Percentiles rank a stretch among this genome's conserved stretches.
phyloP scores from a whole-genome alignment of 2,888 invertebrate species.

The Phanerotoma sp. region DNA sequence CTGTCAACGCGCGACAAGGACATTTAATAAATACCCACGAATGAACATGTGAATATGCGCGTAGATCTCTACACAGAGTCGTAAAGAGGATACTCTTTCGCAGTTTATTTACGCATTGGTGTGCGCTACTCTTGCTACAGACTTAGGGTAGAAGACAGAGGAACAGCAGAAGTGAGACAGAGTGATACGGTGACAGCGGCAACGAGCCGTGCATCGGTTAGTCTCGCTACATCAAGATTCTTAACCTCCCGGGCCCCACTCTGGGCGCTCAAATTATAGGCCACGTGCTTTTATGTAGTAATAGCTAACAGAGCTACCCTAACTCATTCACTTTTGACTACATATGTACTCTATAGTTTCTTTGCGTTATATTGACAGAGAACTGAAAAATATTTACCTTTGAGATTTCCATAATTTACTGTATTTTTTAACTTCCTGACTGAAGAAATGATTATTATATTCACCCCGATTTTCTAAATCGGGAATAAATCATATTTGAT shows the following conservation, averaged over 20 bases:
- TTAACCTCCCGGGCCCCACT: conserved; percentile 41
- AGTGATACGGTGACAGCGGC: conserved; percentile 51
- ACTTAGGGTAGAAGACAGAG: too few species aligned
- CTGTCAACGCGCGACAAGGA: conserved; percentile 43
- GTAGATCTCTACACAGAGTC: not conserved
- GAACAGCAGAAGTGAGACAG: conserved; percentile 45
- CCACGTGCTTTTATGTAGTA: conserved; percentile 20
- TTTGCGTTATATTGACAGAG: conserved; percentile 8
- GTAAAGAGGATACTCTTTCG: conserved; percentile 4
- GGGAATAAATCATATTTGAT: too few species aligned
- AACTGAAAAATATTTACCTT: not conserved
- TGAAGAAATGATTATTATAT: too few species aligned
- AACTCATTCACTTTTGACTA: not conserved
- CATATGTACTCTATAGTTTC: conserved; percentile 9
- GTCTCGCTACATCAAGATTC: conserved; percentile 55
- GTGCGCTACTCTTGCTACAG: too few species aligned
- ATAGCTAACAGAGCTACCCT: too few species aligned
- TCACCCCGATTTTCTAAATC: too few species aligned
- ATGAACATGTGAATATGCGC: conserved; percentile 6
- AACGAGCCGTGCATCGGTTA: conserved; percentile 56
- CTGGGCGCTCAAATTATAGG: conserved; percentile 40
- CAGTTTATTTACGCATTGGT: conserved; percentile 24
- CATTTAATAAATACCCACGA: conserved; percentile 46
- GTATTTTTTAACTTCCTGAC: too few species aligned
- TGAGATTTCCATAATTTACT: too few species aligned